Evolutionary conservation across 2,113 vertebrate species (phyloP).

Genomic region (Mormoops blainvillei): DNA sequence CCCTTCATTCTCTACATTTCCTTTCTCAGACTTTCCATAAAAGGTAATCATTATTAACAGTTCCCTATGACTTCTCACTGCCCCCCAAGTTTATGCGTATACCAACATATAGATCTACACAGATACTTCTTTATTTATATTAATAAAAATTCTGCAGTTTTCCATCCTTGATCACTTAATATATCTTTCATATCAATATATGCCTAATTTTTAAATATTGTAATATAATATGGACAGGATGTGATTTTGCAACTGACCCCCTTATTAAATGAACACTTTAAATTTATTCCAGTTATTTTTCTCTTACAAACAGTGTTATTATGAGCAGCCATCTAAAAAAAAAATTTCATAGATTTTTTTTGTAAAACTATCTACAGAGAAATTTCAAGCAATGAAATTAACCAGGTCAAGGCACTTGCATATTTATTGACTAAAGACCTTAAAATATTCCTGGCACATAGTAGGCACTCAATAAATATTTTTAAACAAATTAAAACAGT

Average conservation of each 20-base stretch:
- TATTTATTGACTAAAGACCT: slow-evolving; percentile 15
- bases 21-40: neutral
- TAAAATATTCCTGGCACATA: neutral
- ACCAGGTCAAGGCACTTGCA: neutral
- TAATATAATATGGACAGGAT: neutral
- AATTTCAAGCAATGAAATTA: neutral
- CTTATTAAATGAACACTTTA: neutral
- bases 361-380: neutral
- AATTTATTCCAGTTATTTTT: neutral
- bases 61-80: neutral
- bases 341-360: neutral
- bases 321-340: neutral
- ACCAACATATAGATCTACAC: neutral
- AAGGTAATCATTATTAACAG: neutral
- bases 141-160: neutral
- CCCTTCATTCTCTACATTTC: neutral
- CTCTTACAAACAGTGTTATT: neutral
- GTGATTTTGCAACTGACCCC: neutral
- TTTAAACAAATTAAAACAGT: neutral
- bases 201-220: neutral
- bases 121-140: neutral
- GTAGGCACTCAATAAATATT: neutral
- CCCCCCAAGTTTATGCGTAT: neutral
- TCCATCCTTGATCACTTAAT: neutral
- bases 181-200: neutral